phyloP scores from a whole-genome alignment of 2,888 invertebrate species.

The Trachelus troglodyta region DNA sequence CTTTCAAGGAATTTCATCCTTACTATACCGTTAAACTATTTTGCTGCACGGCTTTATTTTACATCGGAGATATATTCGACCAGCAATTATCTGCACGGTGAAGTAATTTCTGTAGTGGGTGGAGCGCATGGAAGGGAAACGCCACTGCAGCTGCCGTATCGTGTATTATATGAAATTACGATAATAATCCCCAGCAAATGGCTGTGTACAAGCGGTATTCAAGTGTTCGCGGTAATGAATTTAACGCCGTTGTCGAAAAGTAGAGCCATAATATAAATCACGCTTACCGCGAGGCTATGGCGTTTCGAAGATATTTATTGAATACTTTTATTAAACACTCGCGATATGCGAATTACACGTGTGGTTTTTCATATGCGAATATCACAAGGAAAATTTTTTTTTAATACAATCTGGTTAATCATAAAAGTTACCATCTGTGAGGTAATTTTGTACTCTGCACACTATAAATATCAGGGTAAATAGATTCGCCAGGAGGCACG shows the following conservation, averaged over 20 bases:
- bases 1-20: background rate
- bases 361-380: background rate
- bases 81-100: background rate
- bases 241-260: conserved; percentile 53
- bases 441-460: background rate
- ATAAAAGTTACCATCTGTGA: background rate
- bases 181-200: conserved; percentile 45
- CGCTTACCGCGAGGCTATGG: conserved; percentile 28
- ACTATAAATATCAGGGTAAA: background rate
- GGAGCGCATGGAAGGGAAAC: background rate
- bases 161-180: conserved; percentile 9
- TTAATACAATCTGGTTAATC: no score
- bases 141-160: background rate
- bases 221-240: conserved; percentile 48
- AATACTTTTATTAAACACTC: conserved; percentile 50
- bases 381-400: no score
- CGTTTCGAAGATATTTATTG: conserved; percentile 49
- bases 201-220: conserved; percentile 28
- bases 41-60: background rate
- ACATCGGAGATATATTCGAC: background rate
- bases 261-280: conserved; percentile 51
- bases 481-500: background rate
- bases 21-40: background rate
- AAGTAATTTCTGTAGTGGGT: conserved; percentile 6
- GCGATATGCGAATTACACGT: conserved; percentile 34